phyloP scores from a whole-genome alignment of 2,113 vertebrate species.

The Hippocampus zosterae region DNA sequence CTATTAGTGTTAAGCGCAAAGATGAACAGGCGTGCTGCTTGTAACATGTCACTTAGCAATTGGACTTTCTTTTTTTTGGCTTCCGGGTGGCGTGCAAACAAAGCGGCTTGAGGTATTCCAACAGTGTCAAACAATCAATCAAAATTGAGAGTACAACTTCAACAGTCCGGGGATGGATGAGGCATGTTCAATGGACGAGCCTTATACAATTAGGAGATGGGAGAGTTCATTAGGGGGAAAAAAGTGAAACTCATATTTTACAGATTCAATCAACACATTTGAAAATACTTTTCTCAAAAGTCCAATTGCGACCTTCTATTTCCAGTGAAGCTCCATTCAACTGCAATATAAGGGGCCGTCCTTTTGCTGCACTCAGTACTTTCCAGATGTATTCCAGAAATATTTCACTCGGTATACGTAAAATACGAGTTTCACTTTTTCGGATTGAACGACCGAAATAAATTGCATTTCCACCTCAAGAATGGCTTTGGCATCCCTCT shows the following conservation, averaged over 20 bases:
- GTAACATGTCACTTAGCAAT: not conserved
- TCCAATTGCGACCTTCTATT: no score
- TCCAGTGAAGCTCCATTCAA: no score
- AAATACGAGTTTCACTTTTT: no score
- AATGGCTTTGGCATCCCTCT: constrained; percentile 18
- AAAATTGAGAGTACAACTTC: not conserved
- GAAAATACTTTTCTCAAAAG: no score
- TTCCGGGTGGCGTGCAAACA: no score
- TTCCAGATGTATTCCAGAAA: no score
- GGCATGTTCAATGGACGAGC: not conserved
- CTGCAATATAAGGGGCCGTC: no score
- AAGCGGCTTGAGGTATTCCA: constrained; percentile 50
- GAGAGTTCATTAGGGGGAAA: no score
- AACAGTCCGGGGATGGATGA: not conserved
- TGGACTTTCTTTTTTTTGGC: not conserved
- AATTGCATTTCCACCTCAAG: not conserved
- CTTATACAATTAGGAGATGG: not conserved
- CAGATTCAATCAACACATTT: no score
- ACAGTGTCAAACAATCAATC: constrained; percentile 4
- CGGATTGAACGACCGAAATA: not conserved
- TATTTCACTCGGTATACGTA: no score
- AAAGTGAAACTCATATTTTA: no score
- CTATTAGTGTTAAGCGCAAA: not conserved
- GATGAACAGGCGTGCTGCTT: not conserved
- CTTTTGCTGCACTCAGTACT: no score